A percentile compares a stretch with the other conserved stretches of the same genome.
Evolutionary conservation across 2,113 vertebrate species (phyloP).

Genomic region (Ammodytes marinus): DNA sequence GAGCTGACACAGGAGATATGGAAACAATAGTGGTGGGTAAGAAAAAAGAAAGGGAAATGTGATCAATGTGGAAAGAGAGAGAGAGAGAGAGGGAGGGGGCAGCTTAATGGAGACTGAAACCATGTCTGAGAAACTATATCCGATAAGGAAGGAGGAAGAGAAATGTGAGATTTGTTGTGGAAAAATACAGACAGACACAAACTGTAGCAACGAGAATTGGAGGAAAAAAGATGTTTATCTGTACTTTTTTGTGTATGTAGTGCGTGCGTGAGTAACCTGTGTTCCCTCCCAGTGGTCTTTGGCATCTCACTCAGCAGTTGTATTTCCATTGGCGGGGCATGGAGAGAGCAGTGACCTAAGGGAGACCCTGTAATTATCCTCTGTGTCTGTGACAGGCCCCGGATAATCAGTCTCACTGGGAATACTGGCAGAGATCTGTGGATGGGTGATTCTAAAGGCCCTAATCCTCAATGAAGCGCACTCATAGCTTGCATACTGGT

Average conservation of each 20-base stretch:
- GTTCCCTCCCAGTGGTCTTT: constrained; percentile 52
- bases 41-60: constrained; percentile 25
- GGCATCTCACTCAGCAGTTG: constrained; percentile 63
- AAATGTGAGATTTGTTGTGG: constrained; percentile 9
- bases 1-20: constrained; percentile 39
- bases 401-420: constrained; percentile 86
- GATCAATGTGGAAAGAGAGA: constrained; percentile 27
- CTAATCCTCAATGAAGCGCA: constrained; percentile 77
- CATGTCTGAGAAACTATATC: constrained; percentile 25
- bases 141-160: constrained; percentile 5
- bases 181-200: neutral
- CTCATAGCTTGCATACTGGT: constrained; percentile 62
- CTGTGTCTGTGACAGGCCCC: constrained; percentile 78
- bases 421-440: constrained; percentile 81
- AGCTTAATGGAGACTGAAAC: constrained; percentile 27
- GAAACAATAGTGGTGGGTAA: constrained; percentile 21
- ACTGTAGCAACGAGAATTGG: constrained; percentile 15
- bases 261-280: constrained; percentile 60
- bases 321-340: constrained; percentile 70
- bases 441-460: constrained; percentile 72
- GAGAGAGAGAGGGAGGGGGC: neutral
- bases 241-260: constrained; percentile 34
- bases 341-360: constrained; percentile 79
- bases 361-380: constrained; percentile 84
- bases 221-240: constrained; percentile 24